Conservation (phyloP, 2,888 invertebrate species). For the Parnassius mnemosyne region DNA sequence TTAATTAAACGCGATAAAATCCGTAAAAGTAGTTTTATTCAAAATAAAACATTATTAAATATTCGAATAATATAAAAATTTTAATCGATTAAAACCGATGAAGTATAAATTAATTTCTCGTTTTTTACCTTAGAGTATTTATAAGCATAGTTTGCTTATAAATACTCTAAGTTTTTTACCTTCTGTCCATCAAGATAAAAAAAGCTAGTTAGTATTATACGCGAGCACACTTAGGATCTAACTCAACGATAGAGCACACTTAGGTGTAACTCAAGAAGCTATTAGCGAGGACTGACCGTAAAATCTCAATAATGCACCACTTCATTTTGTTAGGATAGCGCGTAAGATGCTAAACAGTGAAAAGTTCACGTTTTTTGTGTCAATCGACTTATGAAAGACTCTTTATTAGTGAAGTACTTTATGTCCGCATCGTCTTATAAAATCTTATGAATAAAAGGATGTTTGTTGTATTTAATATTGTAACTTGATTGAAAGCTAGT, state of each 20-base stretch:
- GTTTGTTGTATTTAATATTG: not conserved
- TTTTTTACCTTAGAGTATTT: too few species aligned
- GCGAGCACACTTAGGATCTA: not conserved
- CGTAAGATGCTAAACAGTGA: not conserved
- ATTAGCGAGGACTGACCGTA: not conserved
- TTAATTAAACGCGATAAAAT: too few species aligned
- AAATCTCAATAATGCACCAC: constrained; percentile 2
- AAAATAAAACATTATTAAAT: too few species aligned
- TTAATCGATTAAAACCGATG: too few species aligned
- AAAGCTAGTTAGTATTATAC: not conserved
- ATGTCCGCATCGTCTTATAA: not conserved
- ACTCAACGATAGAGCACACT: too few species aligned
- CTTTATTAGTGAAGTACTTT: constrained; percentile 5
- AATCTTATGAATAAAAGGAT: not conserved
- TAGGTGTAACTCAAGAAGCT: constrained; percentile 12
- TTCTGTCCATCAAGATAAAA: not conserved
- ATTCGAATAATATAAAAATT: too few species aligned
- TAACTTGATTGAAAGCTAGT: not conserved
- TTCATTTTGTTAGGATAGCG: constrained; percentile 1
- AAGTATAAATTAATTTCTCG: too few species aligned
- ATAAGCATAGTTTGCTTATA: too few species aligned
- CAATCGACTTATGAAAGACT: not conserved
- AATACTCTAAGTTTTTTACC: too few species aligned
- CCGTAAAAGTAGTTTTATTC: too few species aligned
- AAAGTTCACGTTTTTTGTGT: constrained; percentile 1